Percentiles rank a stretch among this genome's conserved stretches.
Evolutionary conservation across 2,113 vertebrate species (phyloP).

Genomic region (Poeciliopsis turrubarensis): DNA sequence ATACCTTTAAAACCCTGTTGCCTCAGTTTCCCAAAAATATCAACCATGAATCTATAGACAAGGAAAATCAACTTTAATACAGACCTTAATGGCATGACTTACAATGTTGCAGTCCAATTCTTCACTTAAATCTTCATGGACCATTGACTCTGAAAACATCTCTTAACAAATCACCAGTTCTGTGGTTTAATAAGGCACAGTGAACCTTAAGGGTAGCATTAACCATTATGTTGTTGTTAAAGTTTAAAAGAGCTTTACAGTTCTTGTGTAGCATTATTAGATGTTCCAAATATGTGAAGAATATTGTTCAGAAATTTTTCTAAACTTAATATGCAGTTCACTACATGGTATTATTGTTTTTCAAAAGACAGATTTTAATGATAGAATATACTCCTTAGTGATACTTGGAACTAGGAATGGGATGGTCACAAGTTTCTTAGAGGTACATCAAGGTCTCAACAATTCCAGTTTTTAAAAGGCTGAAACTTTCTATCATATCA

Average conservation of each 20-base stretch:
- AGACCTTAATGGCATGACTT: constrained; percentile 44
- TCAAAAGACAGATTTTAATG: too few species aligned
- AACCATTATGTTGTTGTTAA: background rate
- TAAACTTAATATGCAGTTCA: too few species aligned
- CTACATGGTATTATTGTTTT: too few species aligned
- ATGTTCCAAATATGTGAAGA: background rate
- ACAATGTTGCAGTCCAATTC: constrained; percentile 32
- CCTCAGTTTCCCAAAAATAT: constrained; percentile 50
- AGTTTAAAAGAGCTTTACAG: background rate
- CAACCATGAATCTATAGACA: constrained; percentile 29
- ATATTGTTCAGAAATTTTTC: background rate
- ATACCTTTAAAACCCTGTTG: constrained; percentile 55
- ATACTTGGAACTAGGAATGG: too few species aligned
- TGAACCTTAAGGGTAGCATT: constrained; percentile 23
- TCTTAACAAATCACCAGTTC: constrained; percentile 19
- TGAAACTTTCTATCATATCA: too few species aligned
- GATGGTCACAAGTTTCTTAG: too few species aligned
- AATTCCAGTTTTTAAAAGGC: too few species aligned
- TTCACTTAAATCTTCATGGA: constrained; percentile 7
- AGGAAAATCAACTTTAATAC: constrained; percentile 44
- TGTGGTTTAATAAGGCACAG: constrained; percentile 11
- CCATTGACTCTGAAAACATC: constrained; percentile 41
- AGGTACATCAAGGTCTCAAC: too few species aligned
- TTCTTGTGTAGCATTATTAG: background rate
- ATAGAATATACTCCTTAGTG: too few species aligned